Evolutionary conservation across 2,113 vertebrate genomes (phyloP).

Genomic region (Ariopsis seemanni): DNA sequence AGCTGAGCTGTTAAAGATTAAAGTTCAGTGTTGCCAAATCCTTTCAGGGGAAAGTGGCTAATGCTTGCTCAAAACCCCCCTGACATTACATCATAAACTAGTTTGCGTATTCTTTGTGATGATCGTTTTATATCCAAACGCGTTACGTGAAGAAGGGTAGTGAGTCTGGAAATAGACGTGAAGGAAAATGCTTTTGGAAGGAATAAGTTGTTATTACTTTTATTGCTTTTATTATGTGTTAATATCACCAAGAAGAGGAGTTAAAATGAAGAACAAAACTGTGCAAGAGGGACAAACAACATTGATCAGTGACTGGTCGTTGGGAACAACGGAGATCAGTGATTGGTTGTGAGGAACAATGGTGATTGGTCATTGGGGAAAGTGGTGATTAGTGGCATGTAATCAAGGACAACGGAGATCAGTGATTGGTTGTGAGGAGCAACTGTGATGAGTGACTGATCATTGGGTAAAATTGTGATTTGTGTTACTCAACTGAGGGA

Average conservation of each 20-base stretch:
- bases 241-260: background rate
- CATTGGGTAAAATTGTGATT: background rate
- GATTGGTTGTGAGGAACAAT: background rate
- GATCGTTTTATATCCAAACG: background rate
- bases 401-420: background rate
- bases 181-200: background rate
- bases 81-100: background rate
- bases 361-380: too few species aligned
- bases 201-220: background rate
- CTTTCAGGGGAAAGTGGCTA: background rate
- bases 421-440: background rate
- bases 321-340: background rate
- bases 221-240: background rate
- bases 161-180: background rate
- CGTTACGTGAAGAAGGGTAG: background rate
- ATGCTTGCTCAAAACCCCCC: background rate
- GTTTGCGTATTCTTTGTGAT: background rate
- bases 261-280: background rate
- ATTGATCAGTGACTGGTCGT: background rate
- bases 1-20: conserved; percentile 6
- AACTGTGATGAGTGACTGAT: background rate
- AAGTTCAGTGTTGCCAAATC: background rate
- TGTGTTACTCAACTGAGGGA: background rate
- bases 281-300: background rate
- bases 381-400: too few species aligned